Evolutionary conservation across 1,140 invertebrate genomes (phyloP).

Genomic region (Bicyclus anynana): DNA sequence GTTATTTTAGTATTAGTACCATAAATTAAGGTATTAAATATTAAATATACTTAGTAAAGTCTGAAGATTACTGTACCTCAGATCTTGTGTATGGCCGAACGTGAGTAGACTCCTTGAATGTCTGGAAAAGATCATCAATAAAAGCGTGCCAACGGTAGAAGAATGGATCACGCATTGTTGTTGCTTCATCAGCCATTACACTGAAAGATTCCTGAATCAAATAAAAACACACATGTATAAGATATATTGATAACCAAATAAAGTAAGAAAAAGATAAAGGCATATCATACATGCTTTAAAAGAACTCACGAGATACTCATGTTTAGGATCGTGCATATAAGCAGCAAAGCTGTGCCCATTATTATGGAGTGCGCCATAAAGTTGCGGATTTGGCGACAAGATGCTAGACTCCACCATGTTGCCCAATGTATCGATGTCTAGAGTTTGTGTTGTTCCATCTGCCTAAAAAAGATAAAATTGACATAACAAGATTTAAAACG

Average conservation of each 20-base stretch:
- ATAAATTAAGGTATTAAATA: too few species aligned
- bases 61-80: constrained; percentile 52
- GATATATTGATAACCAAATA: too few species aligned
- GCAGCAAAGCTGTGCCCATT: constrained; percentile 80
- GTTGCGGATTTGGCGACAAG: constrained; percentile 77
- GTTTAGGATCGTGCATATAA: constrained; percentile 81
- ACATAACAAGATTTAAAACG: too few species aligned
- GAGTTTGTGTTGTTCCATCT: constrained; percentile 54
- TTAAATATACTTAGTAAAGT: not conserved
- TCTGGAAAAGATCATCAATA: constrained; percentile 81
- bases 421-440: constrained; percentile 81
- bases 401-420: constrained; percentile 80
- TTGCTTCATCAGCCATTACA: constrained; percentile 82
- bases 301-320: constrained; percentile 75
- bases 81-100: constrained; percentile 79
- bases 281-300: not conserved
- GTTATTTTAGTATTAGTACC: not conserved
- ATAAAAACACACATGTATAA: constrained; percentile 1
- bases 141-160: constrained; percentile 85
- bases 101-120: constrained; percentile 78
- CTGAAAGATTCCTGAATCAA: constrained; percentile 71
- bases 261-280: not conserved
- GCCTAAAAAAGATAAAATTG: constrained; percentile 40
- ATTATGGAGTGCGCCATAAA: constrained; percentile 83
- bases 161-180: constrained; percentile 83